phyloP scores from a whole-genome alignment of 2,888 invertebrate species.

The Ormyrus nitidulus region DNA sequence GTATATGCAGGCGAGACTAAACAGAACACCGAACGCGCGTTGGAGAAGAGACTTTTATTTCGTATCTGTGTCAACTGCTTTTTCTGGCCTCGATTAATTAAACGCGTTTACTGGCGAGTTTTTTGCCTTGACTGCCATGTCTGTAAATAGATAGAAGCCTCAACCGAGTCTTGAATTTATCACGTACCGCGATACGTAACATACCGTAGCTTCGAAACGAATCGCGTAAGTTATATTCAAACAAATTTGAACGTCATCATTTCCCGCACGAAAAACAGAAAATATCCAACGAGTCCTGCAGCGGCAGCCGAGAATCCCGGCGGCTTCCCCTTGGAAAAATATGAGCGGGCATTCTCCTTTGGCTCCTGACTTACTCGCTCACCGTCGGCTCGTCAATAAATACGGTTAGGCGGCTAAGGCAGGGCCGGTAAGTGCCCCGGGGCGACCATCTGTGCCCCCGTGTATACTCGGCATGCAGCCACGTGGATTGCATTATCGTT shows the following conservation, averaged over 20 bases:
- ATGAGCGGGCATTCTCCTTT: too few relatives aligned
- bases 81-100: constrained; percentile 39
- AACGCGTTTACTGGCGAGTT: not conserved
- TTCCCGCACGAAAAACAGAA: not conserved
- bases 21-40: constrained; percentile 60
- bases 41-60: constrained; percentile 31
- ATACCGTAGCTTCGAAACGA: too few relatives aligned
- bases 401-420: constrained; percentile 71
- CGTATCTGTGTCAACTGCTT: constrained; percentile 59
- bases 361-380: not conserved
- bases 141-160: too few relatives aligned
- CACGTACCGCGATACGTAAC: too few relatives aligned
- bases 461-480: constrained; percentile 64
- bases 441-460: constrained; percentile 75
- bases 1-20: constrained; percentile 58
- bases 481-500: constrained; percentile 73
- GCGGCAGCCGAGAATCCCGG: too few relatives aligned
- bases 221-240: too few relatives aligned
- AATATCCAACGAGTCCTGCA: not conserved
- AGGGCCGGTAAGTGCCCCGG: constrained; percentile 72
- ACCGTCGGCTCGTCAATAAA: constrained; percentile 70
- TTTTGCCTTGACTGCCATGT: not conserved
- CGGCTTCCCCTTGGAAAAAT: too few relatives aligned
- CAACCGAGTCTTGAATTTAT: too few relatives aligned
- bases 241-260: not conserved